These are phyloP conservation scores for Cephalotes varians DNA, from an alignment of 2,888 invertebrate genomes.

Conservation along the genomic window DNA sequence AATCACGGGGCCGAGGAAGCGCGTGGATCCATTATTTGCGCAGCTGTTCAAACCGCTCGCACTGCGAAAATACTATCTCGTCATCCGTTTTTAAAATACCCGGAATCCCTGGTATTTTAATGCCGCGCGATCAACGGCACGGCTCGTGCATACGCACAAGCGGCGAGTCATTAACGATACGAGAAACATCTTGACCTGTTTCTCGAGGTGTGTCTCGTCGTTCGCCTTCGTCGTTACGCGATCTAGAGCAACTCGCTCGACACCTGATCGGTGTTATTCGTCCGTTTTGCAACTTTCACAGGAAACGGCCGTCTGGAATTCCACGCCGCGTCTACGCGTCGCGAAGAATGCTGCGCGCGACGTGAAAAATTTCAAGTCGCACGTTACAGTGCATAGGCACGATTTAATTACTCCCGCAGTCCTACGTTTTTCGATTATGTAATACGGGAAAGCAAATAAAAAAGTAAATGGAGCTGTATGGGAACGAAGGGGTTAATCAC, in stretches of 20 bases:
- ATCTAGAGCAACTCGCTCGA: constrained; percentile 63
- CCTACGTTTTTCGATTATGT: background rate
- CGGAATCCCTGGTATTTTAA: constrained; percentile 46
- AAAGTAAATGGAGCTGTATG: background rate
- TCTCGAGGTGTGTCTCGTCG: constrained; percentile 52
- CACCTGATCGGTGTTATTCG: constrained; percentile 24
- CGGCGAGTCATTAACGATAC: constrained; percentile 66
- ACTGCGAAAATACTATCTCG: constrained; percentile 78
- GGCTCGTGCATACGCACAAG: background rate
- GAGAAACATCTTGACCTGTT: constrained; percentile 71
- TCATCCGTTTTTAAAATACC: constrained; percentile 79
- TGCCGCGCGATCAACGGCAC: constrained; percentile 32
- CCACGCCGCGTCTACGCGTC: constrained; percentile 28
- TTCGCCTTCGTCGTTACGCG: constrained; percentile 40
- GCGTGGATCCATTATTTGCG: constrained; percentile 78
- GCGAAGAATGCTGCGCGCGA: constrained; percentile 3
- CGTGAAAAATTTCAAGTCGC: background rate
- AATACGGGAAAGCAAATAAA: background rate
- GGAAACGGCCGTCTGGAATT: constrained; percentile 43
- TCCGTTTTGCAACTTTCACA: constrained; percentile 51
- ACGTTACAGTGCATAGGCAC: background rate
- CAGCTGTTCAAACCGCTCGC: constrained; percentile 80
- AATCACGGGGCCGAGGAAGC: constrained; percentile 65
- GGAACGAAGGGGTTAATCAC: background rate
- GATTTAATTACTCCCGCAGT: background rate